phyloP scores from a whole-genome alignment of 1,140 invertebrate species.

The Helicorthomorpha holstii region DNA sequence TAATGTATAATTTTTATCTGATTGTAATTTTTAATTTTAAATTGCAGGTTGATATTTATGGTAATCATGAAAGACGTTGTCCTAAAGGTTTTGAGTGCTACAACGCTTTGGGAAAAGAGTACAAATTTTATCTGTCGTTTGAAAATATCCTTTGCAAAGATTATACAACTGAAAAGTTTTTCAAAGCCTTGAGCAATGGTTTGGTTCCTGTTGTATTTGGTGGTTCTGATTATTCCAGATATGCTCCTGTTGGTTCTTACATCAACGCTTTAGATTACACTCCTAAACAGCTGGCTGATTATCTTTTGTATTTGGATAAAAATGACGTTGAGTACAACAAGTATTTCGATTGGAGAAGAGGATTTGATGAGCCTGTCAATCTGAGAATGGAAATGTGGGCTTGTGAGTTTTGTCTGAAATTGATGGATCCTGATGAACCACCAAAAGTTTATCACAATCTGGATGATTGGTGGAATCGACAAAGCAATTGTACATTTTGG shows the following conservation, averaged over 20 bases:
- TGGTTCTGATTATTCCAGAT: slow-evolving; percentile 20
- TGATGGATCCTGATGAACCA: slow-evolving; percentile 17
- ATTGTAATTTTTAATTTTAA: too few species aligned
- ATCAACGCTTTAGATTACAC: slow-evolving; percentile 22
- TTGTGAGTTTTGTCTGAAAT: background rate
- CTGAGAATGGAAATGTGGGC: background rate
- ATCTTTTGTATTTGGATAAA: slow-evolving; percentile 14
- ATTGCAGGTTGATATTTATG: slow-evolving; percentile 57
- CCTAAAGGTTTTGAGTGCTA: background rate
- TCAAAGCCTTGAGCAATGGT: background rate
- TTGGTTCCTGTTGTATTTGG: slow-evolving; percentile 24
- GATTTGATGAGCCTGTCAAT: background rate
- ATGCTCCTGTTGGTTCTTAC: slow-evolving; percentile 24
- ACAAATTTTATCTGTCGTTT: slow-evolving; percentile 29
- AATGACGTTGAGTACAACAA: slow-evolving; percentile 17
- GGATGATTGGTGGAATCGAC: slow-evolving; percentile 19
- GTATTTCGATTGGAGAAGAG: slow-evolving; percentile 19
- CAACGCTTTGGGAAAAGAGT: slow-evolving; percentile 2
- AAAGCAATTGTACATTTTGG: too few species aligned
- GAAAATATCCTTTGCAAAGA: slow-evolving; percentile 30
- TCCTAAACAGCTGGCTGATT: slow-evolving; percentile 17
- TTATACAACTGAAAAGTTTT: slow-evolving; percentile 31
- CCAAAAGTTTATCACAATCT: slow-evolving; percentile 36
- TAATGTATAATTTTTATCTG: too few species aligned
- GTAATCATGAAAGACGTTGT: slow-evolving; percentile 30